Base-by-base conservation (phyloP, 2,888 invertebrate species). In the Crossocerus cetratus region DNA sequence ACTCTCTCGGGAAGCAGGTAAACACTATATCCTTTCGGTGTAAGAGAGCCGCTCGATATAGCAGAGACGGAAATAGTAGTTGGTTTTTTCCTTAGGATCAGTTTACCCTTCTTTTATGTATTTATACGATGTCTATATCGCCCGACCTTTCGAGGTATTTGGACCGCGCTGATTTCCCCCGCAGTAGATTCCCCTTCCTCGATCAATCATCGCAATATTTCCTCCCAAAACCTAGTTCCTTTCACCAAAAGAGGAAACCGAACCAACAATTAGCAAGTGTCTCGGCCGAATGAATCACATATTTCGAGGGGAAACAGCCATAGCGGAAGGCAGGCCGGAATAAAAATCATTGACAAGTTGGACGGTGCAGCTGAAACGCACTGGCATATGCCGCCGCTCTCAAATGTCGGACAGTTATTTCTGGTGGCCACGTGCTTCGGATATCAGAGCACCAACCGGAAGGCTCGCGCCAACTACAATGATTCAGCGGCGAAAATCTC, bases 331-430 rank as follows among this genome's bases (percentile, higher is more conserved):
- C 5, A 32, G 11, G 32, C 0, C 32, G 32, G 4, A 1, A 32
- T 32, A 32, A 32, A 32, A 32, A 32, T 32, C 32, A 32, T 32
- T 32, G 32, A 32, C 32, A 32, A 32, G 32, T 32, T 32, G 8
- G 32, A 32, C 32, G 32, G 32, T 32, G 32, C 32, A 32, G 49
- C 44, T 20, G 54, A 62, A 71, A 66, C 65, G 65, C 53, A 56
- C 16, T 44, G 61, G 61, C 14, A 4, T 68, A 68, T 71, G 67
- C 73, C 73, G 32, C 57, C 58, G 66, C 60, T 73, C 77, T 82
- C 74, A 74, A 74, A 83, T 81, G 69, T 84, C 81, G 81, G 73
- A 43, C 78, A 84, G 72, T 67, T 84, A 85, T 85, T 81, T 83
- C 76, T 60, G 64, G 83, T 65, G 75, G 64, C 83, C 80, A 84